Evolutionary conservation across 2,888 invertebrate species (phyloP).

Genomic region (Ganaspis brasiliensis): DNA sequence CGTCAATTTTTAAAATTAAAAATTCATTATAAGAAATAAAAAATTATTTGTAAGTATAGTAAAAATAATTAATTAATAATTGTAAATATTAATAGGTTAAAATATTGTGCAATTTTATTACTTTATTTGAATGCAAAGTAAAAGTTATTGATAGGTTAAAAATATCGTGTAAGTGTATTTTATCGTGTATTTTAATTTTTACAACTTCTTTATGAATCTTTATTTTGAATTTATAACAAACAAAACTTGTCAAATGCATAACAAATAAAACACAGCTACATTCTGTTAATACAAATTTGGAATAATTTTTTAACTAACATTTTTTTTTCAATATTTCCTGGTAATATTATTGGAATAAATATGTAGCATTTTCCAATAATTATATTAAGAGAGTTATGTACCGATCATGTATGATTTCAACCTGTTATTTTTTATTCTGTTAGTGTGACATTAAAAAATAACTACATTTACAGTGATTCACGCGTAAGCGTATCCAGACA

Average conservation of each 20-base stretch:
- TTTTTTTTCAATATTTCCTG: background rate
- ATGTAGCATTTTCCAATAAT: background rate
- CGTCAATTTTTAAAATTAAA: background rate
- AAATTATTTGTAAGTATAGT: no score
- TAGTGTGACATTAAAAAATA: background rate
- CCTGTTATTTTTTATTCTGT: background rate
- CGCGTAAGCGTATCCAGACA: background rate
- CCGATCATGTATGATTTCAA: background rate
- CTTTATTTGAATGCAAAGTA: no score
- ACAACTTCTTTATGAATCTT: background rate
- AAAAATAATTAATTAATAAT: no score
- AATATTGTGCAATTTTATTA: no score
- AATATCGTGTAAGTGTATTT: no score
- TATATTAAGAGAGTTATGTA: background rate
- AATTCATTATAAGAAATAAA: no score
- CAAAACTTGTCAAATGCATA: background rate
- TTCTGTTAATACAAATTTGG: background rate
- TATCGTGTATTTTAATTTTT: background rate
- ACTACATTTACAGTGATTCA: background rate
- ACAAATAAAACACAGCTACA: background rate
- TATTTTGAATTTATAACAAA: background rate
- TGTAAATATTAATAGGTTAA: no score
- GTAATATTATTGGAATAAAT: conserved; percentile 1
- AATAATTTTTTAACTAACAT: background rate
- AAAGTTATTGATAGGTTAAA: no score